A percentile compares a stretch with the other conserved stretches of the same genome.
These are phyloP conservation scores for Leptobrachium ailaonicum DNA, from an alignment of 2,113 vertebrate genomes.

Conservation along the genomic window DNA sequence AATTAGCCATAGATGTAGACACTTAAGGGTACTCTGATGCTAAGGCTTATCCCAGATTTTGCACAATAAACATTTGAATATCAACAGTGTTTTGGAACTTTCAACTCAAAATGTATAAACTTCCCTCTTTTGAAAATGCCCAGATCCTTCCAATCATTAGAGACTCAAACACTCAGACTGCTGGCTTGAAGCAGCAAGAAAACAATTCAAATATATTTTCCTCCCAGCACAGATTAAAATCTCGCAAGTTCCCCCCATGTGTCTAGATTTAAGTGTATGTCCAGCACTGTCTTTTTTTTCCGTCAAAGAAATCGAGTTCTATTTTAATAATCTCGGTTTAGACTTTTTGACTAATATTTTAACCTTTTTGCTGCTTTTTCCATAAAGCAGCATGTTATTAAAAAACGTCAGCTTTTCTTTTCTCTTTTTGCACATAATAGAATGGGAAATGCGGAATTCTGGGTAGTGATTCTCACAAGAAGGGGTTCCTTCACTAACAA, in stretches of 20 bases:
- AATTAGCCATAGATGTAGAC: slow-evolving; percentile 99
- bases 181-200: slow-evolving; percentile 63
- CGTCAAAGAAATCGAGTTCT: neutral
- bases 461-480: neutral
- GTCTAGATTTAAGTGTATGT: neutral
- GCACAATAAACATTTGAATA: slow-evolving; percentile 99
- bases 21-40: slow-evolving; percentile 99
- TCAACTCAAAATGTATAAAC: slow-evolving; percentile 98
- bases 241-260: slow-evolving; percentile 46
- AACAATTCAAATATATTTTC: slow-evolving; percentile 55
- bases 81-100: slow-evolving; percentile 99
- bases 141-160: slow-evolving; percentile 84
- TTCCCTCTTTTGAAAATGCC: slow-evolving; percentile 90
- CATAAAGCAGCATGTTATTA: neutral
- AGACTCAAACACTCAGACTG: slow-evolving; percentile 74
- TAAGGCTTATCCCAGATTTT: slow-evolving; percentile 99
- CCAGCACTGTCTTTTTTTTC: neutral
- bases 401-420: neutral
- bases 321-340: neutral
- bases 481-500: neutral
- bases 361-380: neutral
- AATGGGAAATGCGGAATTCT: neutral
- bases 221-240: neutral
- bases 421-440: neutral
- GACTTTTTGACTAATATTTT: neutral